Evolutionary conservation across 2,797 vertebrate genomes (phyloP).

Genomic region (Rachycentron canadum): DNA sequence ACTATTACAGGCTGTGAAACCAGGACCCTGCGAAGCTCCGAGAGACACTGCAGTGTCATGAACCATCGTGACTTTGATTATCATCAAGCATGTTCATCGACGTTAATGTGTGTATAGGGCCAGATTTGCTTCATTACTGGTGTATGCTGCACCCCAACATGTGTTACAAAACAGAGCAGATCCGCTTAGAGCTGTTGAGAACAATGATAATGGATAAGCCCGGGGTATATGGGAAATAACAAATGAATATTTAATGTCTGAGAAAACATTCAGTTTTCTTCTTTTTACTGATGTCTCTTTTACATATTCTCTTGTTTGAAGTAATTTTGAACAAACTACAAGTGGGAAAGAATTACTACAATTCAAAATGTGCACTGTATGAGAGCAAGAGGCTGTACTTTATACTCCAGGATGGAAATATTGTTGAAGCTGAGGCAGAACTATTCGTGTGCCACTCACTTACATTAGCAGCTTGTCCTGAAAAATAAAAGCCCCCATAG

Average conservation of each 20-base stretch:
- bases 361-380: background rate
- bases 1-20: background rate
- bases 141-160: too few relatives aligned
- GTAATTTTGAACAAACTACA: background rate
- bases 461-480: too few relatives aligned
- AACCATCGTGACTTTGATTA: background rate
- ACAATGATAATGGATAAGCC: background rate
- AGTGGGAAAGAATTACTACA: background rate
- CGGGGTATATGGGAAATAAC: background rate
- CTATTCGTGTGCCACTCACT: background rate
- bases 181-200: background rate
- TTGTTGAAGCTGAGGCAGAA: too few relatives aligned
- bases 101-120: background rate
- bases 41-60: background rate
- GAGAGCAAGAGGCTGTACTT: background rate
- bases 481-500: too few relatives aligned
- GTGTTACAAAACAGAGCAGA: too few relatives aligned
- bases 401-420: background rate
- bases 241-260: background rate
- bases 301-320: background rate
- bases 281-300: background rate
- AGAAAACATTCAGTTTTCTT: background rate
- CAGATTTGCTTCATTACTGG: background rate
- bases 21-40: background rate
- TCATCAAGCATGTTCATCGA: background rate